Evolutionary conservation across 1,140 invertebrate genomes (phyloP).

Genomic region (Popillia japonica): DNA sequence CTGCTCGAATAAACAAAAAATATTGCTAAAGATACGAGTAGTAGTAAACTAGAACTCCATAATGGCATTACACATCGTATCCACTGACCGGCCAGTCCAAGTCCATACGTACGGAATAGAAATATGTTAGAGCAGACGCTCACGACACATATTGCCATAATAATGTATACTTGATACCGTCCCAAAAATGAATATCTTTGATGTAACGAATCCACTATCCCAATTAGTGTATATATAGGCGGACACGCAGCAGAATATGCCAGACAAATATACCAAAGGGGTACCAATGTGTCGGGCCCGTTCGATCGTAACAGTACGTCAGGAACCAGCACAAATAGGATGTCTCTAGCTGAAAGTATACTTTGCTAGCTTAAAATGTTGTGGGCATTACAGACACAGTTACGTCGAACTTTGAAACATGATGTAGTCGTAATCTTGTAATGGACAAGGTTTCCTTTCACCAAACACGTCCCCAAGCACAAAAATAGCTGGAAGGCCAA

Average conservation of each 20-base stretch:
- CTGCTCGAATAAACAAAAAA: constrained; percentile 1
- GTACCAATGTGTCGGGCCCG: not conserved
- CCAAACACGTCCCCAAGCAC: no score
- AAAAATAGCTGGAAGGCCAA: no score
- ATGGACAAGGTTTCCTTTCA: no score
- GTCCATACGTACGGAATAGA: not conserved
- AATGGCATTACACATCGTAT: not conserved
- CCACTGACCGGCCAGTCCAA: not conserved
- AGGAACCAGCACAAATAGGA: not conserved
- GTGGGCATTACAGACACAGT: no score
- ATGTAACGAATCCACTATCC: not conserved
- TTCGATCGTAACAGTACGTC: not conserved
- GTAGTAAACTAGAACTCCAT: not conserved
- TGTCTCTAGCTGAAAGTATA: not conserved
- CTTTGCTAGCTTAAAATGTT: no score
- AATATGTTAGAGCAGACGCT: not conserved
- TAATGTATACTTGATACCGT: not conserved
- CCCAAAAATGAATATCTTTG: not conserved
- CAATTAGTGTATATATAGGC: not conserved
- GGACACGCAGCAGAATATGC: not conserved
- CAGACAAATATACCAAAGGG: not conserved
- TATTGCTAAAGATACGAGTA: not conserved
- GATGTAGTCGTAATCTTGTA: no score
- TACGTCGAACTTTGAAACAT: no score
- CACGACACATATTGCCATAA: not conserved